phyloP scores from a whole-genome alignment of 2,888 invertebrate genomes.

The Hydrotaea cyrtoneurina region DNA sequence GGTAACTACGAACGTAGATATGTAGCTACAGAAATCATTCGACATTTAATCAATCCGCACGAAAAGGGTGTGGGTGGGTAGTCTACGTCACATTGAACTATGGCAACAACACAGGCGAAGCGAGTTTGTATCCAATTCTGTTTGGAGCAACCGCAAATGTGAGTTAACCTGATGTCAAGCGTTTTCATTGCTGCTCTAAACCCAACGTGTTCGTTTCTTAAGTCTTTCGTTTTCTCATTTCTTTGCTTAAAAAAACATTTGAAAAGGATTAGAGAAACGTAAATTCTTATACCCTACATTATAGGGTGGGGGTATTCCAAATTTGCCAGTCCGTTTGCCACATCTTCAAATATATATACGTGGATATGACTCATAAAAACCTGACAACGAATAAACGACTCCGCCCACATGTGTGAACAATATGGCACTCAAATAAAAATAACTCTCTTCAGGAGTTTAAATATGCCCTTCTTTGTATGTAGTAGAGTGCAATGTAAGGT shows the following conservation, averaged over 20 bases:
- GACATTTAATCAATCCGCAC: background rate
- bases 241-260: background rate
- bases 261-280: background rate
- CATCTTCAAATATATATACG: too few relatives aligned
- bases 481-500: too few relatives aligned
- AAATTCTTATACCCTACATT: too few relatives aligned
- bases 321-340: too few relatives aligned
- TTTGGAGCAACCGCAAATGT: background rate
- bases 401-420: too few relatives aligned
- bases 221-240: conserved; percentile 9
- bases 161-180: conserved; percentile 10
- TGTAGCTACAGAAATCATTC: background rate
- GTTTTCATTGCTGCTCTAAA: background rate
- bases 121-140: background rate
- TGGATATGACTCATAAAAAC: too few relatives aligned
- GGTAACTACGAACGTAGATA: too few relatives aligned
- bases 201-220: background rate
- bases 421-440: too few relatives aligned
- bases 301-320: too few relatives aligned
- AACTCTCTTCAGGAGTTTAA: too few relatives aligned
- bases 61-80: background rate
- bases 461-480: too few relatives aligned
- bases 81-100: background rate
- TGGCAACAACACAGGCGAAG: background rate
- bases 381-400: too few relatives aligned